Percentiles rank a stretch among this genome's conserved stretches.
phyloP scores from a whole-genome alignment of 2,888 invertebrate genomes.

The Gandaritis pyraliata region DNA sequence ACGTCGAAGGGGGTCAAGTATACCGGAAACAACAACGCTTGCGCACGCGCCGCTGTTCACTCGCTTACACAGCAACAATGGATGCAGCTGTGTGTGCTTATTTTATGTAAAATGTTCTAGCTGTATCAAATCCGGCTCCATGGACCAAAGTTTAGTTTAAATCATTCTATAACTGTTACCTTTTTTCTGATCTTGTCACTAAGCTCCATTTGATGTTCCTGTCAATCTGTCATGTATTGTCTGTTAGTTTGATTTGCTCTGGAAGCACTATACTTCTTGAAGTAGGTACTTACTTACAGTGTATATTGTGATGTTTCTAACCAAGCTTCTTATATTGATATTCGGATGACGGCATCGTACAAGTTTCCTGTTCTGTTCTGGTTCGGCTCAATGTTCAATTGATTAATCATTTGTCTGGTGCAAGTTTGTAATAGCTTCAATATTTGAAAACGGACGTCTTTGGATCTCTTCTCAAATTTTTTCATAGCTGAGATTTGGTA shows the following conservation, averaged over 20 bases:
- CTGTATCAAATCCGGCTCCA: slow-evolving; percentile 22
- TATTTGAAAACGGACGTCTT: too few relatives aligned
- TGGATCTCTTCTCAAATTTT: too few relatives aligned
- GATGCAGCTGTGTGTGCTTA: slow-evolving; percentile 52
- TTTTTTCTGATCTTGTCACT: slow-evolving; percentile 23
- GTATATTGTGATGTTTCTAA: slow-evolving; percentile 17
- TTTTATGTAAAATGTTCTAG: slow-evolving; percentile 36
- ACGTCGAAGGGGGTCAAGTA: slow-evolving; percentile 76
- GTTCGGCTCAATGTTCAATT: slow-evolving; percentile 21
- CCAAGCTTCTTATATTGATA: slow-evolving; percentile 1
- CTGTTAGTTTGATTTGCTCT: slow-evolving; percentile 32
- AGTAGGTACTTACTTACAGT: neutral
- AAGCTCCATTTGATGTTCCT: slow-evolving; percentile 29
- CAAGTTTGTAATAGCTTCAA: neutral
- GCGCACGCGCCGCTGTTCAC: slow-evolving; percentile 68
- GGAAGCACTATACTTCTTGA: slow-evolving; percentile 1
- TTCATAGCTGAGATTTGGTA: too few relatives aligned
- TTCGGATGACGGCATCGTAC: slow-evolving; percentile 22
- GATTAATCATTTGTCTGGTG: slow-evolving; percentile 2
- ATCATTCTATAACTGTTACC: too few relatives aligned
- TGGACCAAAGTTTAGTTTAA: neutral
- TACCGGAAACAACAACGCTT: slow-evolving; percentile 71
- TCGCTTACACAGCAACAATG: slow-evolving; percentile 64
- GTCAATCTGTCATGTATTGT: slow-evolving; percentile 38
- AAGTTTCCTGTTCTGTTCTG: slow-evolving; percentile 22